phyloP scores from a whole-genome alignment of 2,113 vertebrate genomes.

The Lophius piscatorius region DNA sequence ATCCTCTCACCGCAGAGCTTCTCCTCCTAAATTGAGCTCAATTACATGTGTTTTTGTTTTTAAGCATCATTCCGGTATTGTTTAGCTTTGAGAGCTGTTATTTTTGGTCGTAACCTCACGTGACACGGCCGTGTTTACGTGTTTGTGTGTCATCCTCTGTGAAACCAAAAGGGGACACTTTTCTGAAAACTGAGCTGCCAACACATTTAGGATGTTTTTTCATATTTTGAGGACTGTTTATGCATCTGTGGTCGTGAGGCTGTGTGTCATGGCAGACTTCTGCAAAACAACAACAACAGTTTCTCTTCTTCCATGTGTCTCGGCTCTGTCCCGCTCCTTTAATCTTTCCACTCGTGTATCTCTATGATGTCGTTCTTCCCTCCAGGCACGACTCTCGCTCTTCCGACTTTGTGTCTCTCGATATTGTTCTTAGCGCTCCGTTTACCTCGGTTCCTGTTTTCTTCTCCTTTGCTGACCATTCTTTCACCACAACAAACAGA shows the following conservation, averaged over 20 bases:
- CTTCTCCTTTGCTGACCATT: slow-evolving; percentile 28
- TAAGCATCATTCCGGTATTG: background rate
- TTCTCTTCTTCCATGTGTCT: background rate
- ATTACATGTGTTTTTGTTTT: background rate
- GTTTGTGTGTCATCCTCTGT: background rate
- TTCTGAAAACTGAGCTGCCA: slow-evolving; percentile 30
- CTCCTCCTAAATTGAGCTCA: background rate
- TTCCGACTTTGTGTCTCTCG: slow-evolving; percentile 21
- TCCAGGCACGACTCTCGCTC: no score
- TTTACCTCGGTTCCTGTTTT: no score
- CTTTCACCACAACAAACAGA: slow-evolving; percentile 35
- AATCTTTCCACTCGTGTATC: background rate
- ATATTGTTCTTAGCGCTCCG: no score
- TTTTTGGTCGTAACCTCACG: slow-evolving; percentile 37
- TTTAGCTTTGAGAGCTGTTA: slow-evolving; percentile 31
- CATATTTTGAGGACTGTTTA: slow-evolving; percentile 60
- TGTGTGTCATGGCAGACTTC: slow-evolving; percentile 37
- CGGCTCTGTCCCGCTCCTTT: slow-evolving; percentile 6
- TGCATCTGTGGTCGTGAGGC: slow-evolving; percentile 50
- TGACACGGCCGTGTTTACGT: slow-evolving; percentile 15
- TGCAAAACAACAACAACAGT: slow-evolving; percentile 35
- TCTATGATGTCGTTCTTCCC: background rate
- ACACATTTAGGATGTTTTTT: slow-evolving; percentile 41
- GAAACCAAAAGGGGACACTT: slow-evolving; percentile 13
- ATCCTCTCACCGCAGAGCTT: slow-evolving; percentile 4